phyloP scores from a whole-genome alignment of 2,888 invertebrate genomes.

The Alviniconcha strummeri region DNA sequence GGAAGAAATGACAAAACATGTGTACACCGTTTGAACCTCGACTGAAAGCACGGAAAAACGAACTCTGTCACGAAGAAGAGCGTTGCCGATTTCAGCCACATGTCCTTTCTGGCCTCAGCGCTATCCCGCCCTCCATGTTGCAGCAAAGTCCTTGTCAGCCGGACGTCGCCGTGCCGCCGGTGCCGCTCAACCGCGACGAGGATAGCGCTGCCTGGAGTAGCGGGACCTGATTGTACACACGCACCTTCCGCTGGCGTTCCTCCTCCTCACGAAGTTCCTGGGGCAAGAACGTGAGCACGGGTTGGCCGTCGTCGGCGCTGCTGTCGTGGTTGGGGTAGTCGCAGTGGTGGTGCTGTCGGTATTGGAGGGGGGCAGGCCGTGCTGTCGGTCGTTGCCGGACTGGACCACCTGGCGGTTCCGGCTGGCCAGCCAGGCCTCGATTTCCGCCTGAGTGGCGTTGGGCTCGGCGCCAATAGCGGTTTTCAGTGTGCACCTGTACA shows the following conservation, averaged over 20 bases:
- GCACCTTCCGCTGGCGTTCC: not conserved
- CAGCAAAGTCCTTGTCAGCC: too few species aligned
- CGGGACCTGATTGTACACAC: too few species aligned
- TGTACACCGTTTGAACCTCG: too few species aligned
- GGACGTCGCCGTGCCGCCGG: too few species aligned
- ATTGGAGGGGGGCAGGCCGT: not conserved
- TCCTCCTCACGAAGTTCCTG: not conserved
- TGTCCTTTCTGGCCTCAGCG: too few species aligned
- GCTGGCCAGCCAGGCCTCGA: conserved; percentile 8
- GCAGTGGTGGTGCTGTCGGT: conserved; percentile 24
- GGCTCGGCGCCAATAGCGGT: not conserved
- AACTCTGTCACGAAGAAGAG: too few species aligned
- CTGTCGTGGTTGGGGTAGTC: conserved; percentile 17
- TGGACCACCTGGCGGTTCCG: not conserved
- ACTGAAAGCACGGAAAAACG: too few species aligned
- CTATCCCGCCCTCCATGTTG: too few species aligned
- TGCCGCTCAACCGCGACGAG: too few species aligned
- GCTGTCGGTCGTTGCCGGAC: not conserved
- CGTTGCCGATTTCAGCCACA: too few species aligned
- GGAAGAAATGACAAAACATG: too few species aligned
- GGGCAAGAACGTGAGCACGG: conserved; percentile 13
- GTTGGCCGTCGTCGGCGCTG: not conserved
- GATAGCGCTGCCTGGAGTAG: too few species aligned
- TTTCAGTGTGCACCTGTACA: conserved; percentile 24
- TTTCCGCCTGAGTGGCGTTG: conserved; percentile 15